Base-by-base conservation (phyloP, 2,797 vertebrate genomes). In the Remorina albescens region DNA sequence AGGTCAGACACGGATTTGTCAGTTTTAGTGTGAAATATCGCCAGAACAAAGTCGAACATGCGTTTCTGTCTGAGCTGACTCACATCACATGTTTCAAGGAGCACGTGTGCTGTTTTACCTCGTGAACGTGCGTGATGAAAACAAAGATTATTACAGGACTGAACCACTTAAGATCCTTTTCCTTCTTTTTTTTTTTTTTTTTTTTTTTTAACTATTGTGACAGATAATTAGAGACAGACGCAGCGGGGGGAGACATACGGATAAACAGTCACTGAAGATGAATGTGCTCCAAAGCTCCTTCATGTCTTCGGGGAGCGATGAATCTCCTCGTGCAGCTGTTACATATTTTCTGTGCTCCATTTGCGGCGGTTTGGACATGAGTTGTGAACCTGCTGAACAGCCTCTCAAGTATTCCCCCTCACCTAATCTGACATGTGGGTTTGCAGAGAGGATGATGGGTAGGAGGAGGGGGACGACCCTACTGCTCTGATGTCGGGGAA, bases 321-420 rank as follows among this genome's bases (percentile, higher is more conserved):
- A 60, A 74, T 62, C 80, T 81, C 77, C 75, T 77, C 77, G 32
- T 75, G 80, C 87, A 83, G 73, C 70, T 87, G 83, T 55, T 83
- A 0, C 57, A 53, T 28, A 37, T 80, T 72, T 13, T 50, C 71
- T 10, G n/a, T 13, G 68, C 76, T 82, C 50, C 65, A 30, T 49
- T 60, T 69, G 25, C 54, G 67, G 49, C 19, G 67, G 39, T 59
- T 59, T 71, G 79, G 77, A 81, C 66, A 5, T 70, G 64, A 58
- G 30, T 6, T 36, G 51, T 50, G 67, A 71, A 83, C 59, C 78
- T 72, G 55, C 67, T 34, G 16, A 74, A 46, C 46, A 70, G 70
- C 59, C 59, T 53, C 67, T 36, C 16, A 11, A 57, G 68, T 23
- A 15, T 44, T 54, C 62, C 26, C 44, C 25, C 61, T 69, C 64